Evolutionary conservation across 2,888 invertebrate genomes (phyloP), one percentile per base, ranked within the genome.

Genomic region (Amitus sp.): DNA sequence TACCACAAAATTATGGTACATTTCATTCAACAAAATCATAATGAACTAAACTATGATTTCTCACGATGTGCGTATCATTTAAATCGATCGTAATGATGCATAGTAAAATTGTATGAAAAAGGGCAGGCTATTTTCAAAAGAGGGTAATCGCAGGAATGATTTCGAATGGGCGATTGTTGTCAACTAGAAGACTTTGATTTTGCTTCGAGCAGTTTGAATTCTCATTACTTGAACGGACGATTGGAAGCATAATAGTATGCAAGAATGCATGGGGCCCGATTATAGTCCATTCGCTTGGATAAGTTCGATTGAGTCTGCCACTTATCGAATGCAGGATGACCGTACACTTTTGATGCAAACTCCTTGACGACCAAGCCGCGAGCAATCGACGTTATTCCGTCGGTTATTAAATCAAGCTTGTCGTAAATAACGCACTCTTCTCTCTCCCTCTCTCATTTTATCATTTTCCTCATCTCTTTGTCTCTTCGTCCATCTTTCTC

Each of bases 331-430:
- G 20, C 27, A 58, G 39, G 51, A 55, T 51, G 37, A 37, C 47
- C 57, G 17, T 33, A 51, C 53, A 54, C 56, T 61, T 66, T 62
- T 66, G 62, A 65, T 57, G 57, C 62, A 30, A 47, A 53, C 64
- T 48, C 60, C 57, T 55, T 49, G 45, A 55, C 51, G 56, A 61
- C 65, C 66, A 66, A 67, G 61, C 64, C 57, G 48, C 42, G 51
- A 63, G 60, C 56, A 30, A 51, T 60, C 5, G 30, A 5, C 45
- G 33, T 40, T 64, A 55, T 46, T 56, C 69, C 65, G 61, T 54
- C 65, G 69, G 71, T 74, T 72, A 73, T 74, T 74, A 73, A 72
- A 73, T 74, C 73, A 71, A 70, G 56, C 66, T 60, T 63, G 60
- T 69, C 69, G 67, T 72, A 73, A 73, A 73, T 73, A 73, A 72